Evolutionary conservation across 2,113 vertebrate genomes (phyloP).

Genomic region (Microtus ochrogaster): DNA sequence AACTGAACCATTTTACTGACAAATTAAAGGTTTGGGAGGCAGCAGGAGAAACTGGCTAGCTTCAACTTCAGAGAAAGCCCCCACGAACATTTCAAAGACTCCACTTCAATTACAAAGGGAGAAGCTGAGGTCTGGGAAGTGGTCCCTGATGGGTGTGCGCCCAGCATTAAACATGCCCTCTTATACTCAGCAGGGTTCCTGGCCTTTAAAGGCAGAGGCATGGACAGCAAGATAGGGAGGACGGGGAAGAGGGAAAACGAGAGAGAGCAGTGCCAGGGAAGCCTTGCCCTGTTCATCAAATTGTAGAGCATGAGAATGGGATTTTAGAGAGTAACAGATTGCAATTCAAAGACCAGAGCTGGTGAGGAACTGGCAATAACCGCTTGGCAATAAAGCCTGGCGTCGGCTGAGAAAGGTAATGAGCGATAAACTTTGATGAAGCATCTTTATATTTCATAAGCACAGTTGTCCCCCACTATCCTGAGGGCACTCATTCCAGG

Average conservation of each 20-base stretch:
- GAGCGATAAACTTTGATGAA: neutral
- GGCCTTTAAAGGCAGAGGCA: slow-evolving; percentile 37
- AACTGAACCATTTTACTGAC: slow-evolving; percentile 65
- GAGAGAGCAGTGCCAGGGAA: neutral
- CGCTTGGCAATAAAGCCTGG: neutral
- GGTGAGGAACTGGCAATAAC: neutral
- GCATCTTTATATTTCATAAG: neutral
- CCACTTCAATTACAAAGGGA: slow-evolving; percentile 59
- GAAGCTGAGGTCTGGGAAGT: slow-evolving; percentile 55
- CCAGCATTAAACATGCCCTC: slow-evolving; percentile 23
- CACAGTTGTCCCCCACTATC: neutral
- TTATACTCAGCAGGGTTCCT: neutral
- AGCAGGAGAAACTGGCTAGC: slow-evolving; percentile 22
- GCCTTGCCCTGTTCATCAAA: neutral
- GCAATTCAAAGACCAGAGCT: neutral
- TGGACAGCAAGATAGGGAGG: neutral
- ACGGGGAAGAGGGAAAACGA: neutral
- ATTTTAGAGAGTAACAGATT: neutral
- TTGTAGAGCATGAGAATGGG: neutral
- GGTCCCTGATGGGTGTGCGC: neutral
- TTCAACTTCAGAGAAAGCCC: slow-evolving; percentile 27
- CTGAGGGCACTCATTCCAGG: neutral
- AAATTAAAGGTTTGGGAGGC: slow-evolving; percentile 77
- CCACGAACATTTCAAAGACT: slow-evolving; percentile 56
- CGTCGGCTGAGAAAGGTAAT: neutral